These are phyloP conservation scores for Coreoperca whiteheadi DNA, from an alignment of 2,113 vertebrate genomes.

Conservation along the genomic window DNA sequence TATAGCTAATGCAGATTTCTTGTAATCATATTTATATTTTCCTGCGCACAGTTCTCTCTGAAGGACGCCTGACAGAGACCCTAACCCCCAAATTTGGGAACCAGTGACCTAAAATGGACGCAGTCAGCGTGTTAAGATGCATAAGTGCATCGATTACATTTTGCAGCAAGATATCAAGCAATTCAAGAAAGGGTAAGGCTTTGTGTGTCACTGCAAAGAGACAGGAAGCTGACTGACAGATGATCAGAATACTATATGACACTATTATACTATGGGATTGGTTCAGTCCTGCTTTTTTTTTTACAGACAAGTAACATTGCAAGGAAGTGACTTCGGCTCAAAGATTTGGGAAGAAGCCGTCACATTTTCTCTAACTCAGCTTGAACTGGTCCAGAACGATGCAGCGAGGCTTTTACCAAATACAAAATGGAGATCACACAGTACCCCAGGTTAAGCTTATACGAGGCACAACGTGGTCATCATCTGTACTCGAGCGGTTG, in stretches of 20 bases:
- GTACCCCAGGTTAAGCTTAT: not conserved
- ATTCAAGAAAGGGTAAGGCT: not conserved
- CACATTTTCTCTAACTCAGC: not conserved
- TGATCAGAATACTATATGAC: too few relatives aligned
- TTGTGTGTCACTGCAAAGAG: not conserved
- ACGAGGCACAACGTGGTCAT: not conserved
- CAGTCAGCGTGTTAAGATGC: not conserved
- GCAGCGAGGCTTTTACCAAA: not conserved
- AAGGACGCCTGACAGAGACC: not conserved
- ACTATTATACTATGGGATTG: too few relatives aligned
- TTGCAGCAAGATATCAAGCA: not conserved
- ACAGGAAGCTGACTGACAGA: not conserved
- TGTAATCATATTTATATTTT: slow-evolving; percentile 4
- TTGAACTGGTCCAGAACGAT: not conserved
- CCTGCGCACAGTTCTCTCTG: not conserved
- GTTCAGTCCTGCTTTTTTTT: not conserved
- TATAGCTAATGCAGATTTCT: slow-evolving; percentile 6
- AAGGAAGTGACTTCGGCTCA: not conserved
- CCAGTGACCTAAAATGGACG: not conserved
- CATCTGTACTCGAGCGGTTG: not conserved
- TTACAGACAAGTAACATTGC: not conserved
- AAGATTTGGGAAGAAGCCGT: too few relatives aligned
- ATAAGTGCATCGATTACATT: not conserved
- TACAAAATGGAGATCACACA: not conserved
- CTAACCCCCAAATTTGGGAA: not conserved